Percentiles rank a stretch among this genome's conserved stretches.
phyloP scores from a whole-genome alignment of 2,888 invertebrate genomes.

The Cheilosia vernalis region DNA sequence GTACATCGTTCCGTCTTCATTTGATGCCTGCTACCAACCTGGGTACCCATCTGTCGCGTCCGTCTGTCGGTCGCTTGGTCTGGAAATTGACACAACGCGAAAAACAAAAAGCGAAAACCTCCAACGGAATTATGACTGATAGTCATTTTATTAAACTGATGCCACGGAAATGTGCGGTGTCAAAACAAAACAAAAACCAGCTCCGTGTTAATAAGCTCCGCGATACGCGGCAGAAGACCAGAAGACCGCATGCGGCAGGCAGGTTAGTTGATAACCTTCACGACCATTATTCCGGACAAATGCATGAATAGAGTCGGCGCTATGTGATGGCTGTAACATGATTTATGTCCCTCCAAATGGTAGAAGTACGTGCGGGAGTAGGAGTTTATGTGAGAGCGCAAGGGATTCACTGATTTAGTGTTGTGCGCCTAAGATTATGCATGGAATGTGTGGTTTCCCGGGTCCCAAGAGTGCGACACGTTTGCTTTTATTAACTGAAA shows the following conservation, averaged over 20 bases:
- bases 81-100: slow-evolving; percentile 7
- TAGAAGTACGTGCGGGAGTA: not conserved
- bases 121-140: slow-evolving; percentile 9
- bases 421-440: slow-evolving; percentile 14
- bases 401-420: slow-evolving; percentile 34
- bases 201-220: slow-evolving; percentile 14
- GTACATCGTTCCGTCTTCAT: slow-evolving; percentile 1
- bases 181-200: slow-evolving; percentile 25
- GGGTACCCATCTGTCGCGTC: not conserved
- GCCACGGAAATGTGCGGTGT: not conserved
- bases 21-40: not conserved
- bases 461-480: not conserved
- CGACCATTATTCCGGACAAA: slow-evolving; percentile 52
- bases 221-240: not conserved
- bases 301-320: slow-evolving; percentile 27
- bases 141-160: slow-evolving; percentile 36
- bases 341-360: slow-evolving; percentile 53
- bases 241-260: slow-evolving; percentile 17
- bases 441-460: not conserved
- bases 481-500: no score
- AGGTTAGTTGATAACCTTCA: slow-evolving; percentile 43
- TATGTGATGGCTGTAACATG: slow-evolving; percentile 32
- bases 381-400: not conserved
- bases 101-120: slow-evolving; percentile 39
- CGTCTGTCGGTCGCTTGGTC: not conserved